Evolutionary conservation across 2,888 invertebrate species (phyloP), one percentile per base, ranked within the genome.

Genomic region (Drosophila prolongata): DNA sequence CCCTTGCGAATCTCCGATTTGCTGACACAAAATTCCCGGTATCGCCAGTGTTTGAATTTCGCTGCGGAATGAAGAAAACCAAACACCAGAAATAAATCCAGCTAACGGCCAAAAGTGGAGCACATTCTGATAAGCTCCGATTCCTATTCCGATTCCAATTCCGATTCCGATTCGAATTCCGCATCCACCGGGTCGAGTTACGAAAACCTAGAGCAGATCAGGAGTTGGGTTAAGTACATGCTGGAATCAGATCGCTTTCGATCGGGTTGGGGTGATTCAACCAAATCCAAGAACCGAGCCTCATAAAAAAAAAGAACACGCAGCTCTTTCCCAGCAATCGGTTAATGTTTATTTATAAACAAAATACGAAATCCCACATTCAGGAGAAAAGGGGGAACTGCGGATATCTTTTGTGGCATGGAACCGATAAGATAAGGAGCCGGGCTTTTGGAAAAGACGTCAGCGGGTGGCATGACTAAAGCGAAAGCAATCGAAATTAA

Each of bases 341-440:
- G 24, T 27, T 14, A 46, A 13, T 58, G 58, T 71, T 73, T 71
- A 73, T 71, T 61, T 70, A 72, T 70, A 72, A 70, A 62, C 73
- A 72, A 70, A 69, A 59, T 43, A 13, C n/a, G 11, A 43, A 49
- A 40, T 34, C 27, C 37, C 10, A 14, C 9, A 27, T 14, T 34
- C 9, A n/a, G 35, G 10, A 27, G 35, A 34, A 30, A 30, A 13
- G 46, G 35, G 37, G 19, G 58, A 10, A 16, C 37, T 50, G 38
- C 44, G 24, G 46, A 47, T 65, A 40, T 66, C 67, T 46, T 46
- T 35, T 35, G 47, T 40, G 61, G 38, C 61, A 43, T 30, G 34
- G 38, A 24, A 27, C 9, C 68, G 66, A 66, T 66, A 47, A 66
- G 66, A 66, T 66, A 54, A 54, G 47, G 37, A 19, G 6, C 9